Evolutionary conservation across 1,140 invertebrate species (phyloP), one percentile per base, ranked within the genome.

Genomic region (Drosophila auraria): DNA sequence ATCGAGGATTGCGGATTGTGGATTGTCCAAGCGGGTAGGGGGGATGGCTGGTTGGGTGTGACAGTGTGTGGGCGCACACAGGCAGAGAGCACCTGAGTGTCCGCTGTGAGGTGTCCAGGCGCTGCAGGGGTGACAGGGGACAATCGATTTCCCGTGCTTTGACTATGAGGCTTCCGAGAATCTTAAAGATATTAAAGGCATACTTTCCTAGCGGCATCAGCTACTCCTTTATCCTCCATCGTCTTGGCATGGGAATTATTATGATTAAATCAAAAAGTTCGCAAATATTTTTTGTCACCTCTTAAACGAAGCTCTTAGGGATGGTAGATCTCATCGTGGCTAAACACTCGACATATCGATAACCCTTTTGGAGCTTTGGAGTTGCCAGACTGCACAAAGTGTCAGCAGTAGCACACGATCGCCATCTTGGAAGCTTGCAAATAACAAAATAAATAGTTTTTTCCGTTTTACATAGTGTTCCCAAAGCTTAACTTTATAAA

Each of bases 141-240:
- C 93, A 99, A 99, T 51, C 1, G 99, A 99, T 95, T 99, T 99
- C 76, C 99, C 99, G 99, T 6, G 99, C 98, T 94, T 99, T 98
- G 12, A 98, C 98, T 93, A 99, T 99, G 99, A 99, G 6, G 99
- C 99, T 94, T 99, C 99, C 92, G 99, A 99, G 94, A 99, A 99
- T 76, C 98, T 98, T 99, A 89, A 1, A 38, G 15, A 53, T 5
- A 17, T 94, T 93, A 20, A 33, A 14, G 51, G 9, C 4, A 15
- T 27, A 36, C 15, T 45, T 56, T 38, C 30, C 2, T 20, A 14
- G 1, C 3, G 11, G 95, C 30, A 99, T 93, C 27, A 99, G 94
- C 91, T 99, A 98, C 94, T 99, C 98, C 57, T 97, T 95, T 11
- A 99, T 99, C 98, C 95, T 99, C 99, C 91, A 98, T 99, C 1